phyloP scores from a whole-genome alignment of 2,888 invertebrate genomes.

The Aphelenchoides bicaudatus region DNA sequence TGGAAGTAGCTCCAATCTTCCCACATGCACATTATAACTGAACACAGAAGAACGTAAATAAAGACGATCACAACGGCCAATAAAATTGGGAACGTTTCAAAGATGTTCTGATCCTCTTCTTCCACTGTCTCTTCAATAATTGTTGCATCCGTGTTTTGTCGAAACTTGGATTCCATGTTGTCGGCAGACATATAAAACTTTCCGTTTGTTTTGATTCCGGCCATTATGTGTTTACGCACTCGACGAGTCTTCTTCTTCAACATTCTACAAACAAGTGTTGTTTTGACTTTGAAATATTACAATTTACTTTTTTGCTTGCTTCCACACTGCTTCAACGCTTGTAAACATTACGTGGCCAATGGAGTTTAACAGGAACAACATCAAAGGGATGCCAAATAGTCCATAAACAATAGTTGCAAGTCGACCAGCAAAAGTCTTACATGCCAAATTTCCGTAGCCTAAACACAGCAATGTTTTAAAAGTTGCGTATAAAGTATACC shows the following conservation, averaged over 20 bases:
- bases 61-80: constrained; percentile 38
- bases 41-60: constrained; percentile 47
- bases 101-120: constrained; percentile 24
- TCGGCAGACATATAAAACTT: neutral
- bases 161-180: neutral
- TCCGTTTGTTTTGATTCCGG: neutral
- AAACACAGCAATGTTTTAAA: neutral
- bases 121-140: neutral
- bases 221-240: neutral
- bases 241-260: constrained; percentile 16
- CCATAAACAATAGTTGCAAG: constrained; percentile 86
- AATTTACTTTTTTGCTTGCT: constrained; percentile 30
- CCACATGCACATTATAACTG: constrained; percentile 48
- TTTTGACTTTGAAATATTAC: neutral
- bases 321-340: constrained; percentile 34
- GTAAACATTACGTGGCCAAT: constrained; percentile 78
- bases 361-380: constrained; percentile 85
- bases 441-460: constrained; percentile 84
- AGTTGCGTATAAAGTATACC: constrained; percentile 64
- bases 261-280: constrained; percentile 1
- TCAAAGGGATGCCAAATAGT: constrained; percentile 87
- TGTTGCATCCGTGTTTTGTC: neutral
- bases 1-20: constrained; percentile 55
- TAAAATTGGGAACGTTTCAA: constrained; percentile 31
- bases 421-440: constrained; percentile 78